Evolutionary conservation across 2,797 vertebrate species (phyloP).

Genomic region (Tokudaia muenninki): DNA sequence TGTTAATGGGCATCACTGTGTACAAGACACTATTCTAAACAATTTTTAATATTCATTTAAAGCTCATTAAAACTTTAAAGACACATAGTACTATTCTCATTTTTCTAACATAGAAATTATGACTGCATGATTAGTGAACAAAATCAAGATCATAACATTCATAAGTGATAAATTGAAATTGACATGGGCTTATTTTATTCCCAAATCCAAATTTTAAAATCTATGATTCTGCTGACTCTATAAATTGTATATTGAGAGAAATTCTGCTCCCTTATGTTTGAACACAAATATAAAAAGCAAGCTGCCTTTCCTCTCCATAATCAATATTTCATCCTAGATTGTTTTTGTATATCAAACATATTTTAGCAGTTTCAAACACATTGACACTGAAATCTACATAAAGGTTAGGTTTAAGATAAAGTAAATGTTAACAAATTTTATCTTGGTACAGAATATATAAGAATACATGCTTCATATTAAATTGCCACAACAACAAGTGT

Average conservation of each 20-base stretch:
- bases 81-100: conserved; percentile 7
- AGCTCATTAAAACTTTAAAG: conserved; percentile 11
- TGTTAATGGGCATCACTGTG: background rate
- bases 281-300: conserved; percentile 44
- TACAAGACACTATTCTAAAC: conserved; percentile 25
- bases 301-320: background rate
- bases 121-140: conserved; percentile 32
- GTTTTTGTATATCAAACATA: conserved; percentile 40
- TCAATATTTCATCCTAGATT: background rate
- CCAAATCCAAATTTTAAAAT: background rate
- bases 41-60: conserved; percentile 51
- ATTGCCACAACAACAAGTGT: background rate
- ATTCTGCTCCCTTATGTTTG: background rate
- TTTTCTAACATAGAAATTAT: background rate
- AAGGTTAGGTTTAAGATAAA: conserved; percentile 40
- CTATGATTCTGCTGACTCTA: background rate
- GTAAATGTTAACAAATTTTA: background rate
- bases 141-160: conserved; percentile 1
- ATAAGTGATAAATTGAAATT: background rate
- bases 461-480: background rate
- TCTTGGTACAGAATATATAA: background rate
- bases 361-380: conserved; percentile 40
- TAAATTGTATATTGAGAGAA: background rate
- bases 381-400: background rate
- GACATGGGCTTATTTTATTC: background rate